Base-by-base conservation (phyloP, 2,888 invertebrate genomes). In the Trichacis sp. region DNA sequence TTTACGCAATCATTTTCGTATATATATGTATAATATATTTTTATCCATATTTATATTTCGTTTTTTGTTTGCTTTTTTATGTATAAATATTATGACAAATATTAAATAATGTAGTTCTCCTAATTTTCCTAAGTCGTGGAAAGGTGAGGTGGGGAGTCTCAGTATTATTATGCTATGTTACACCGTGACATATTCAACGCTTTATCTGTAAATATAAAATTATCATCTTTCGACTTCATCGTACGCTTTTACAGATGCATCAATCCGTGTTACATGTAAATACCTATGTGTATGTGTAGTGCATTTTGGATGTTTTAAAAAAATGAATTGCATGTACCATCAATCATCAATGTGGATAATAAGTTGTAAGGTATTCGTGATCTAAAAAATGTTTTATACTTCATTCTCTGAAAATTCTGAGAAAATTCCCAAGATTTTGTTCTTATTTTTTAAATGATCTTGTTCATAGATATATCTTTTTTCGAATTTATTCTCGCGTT, bases 11-110 rank as follows among this genome's bases (percentile, higher is more conserved):
- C 53, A 63, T 63, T 43, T n/a, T n/a, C n/a, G 24, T 2, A 43
- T 36, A 53, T 54, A 38, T 59, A 54, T 30, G 45, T 38, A 46
- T 51, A 47, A 70, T 68, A 62, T 65, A 63, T 47, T 56, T 64
- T 59, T 65, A 60, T 68, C 65, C 60, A 42, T 67, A 69, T 65
- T 52, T 70, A 65, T 72, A 68, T 63, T 70, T 66, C 66, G 67
- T 68, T 55, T 72, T 70, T 24, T 24, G 24, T 24, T 24, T 24
- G 24, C 24, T 24, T 24, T 8, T 24, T 65, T 73, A 72, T 75
- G 77, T 82, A 80, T 78, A 79, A 78, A 78, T 79, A 80, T 82
- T 77, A 79, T 78, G 79, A 79, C 79, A 79, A 80, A 77, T 81
- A 77, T 78, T 82, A 81, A 81, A 81, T 83, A 81, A 79, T 78